Percentiles rank a stretch among this genome's conserved stretches.
Conservation (phyloP, 1,140 invertebrate genomes). For the Thaumetopoea pityocampa region DNA sequence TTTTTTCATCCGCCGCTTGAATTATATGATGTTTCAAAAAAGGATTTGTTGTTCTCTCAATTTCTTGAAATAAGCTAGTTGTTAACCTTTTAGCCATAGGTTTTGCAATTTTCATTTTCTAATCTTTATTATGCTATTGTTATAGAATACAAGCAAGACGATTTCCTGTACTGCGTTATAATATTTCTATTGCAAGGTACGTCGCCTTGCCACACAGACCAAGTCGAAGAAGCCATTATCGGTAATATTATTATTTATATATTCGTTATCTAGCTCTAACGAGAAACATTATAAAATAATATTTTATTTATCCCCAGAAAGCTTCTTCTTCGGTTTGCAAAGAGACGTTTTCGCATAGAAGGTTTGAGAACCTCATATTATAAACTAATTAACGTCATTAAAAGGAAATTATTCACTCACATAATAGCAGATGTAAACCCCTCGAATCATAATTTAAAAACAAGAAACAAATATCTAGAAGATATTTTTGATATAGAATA, state of each 20-base stretch:
- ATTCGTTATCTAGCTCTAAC: too few relatives aligned
- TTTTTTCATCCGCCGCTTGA: too few relatives aligned
- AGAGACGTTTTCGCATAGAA: background rate
- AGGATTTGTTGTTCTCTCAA: too few relatives aligned
- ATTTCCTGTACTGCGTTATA: conserved; percentile 8
- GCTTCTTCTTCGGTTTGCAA: background rate
- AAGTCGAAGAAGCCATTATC: background rate
- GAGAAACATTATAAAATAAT: too few relatives aligned
- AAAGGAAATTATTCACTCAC: background rate
- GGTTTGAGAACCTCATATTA: background rate
- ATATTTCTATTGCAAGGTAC: conserved; percentile 17
- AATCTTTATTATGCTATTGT: conserved; percentile 1
- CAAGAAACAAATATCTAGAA: too few relatives aligned
- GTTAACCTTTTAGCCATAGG: too few relatives aligned
- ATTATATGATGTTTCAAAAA: too few relatives aligned
- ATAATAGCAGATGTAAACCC: conserved; percentile 2
- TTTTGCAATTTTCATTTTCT: background rate
- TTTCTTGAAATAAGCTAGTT: too few relatives aligned
- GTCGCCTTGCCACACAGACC: conserved; percentile 9
- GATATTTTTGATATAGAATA: background rate
- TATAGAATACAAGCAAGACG: conserved; percentile 17
- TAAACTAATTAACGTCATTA: background rate
- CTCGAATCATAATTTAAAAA: background rate
- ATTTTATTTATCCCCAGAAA: background rate
- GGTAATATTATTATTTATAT: background rate